Conservation (phyloP, 2,113 vertebrate species). For the Scomber japonicus region DNA sequence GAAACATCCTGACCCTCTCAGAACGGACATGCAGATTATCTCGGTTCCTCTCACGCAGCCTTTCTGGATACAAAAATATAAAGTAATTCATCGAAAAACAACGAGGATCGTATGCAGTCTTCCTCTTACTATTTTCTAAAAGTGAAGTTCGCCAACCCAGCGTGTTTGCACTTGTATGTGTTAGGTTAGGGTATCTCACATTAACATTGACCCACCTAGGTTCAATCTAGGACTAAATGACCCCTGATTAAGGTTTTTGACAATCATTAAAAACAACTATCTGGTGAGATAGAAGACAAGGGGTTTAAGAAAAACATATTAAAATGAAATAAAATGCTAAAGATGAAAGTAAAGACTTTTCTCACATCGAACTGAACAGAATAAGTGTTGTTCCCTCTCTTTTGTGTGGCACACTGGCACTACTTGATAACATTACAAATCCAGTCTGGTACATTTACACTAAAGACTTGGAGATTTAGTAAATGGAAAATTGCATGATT, state of each 20-base stretch:
- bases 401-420: conserved; percentile 67
- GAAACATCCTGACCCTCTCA: conserved; percentile 85
- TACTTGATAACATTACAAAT: too few relatives aligned
- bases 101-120: conserved; percentile 43
- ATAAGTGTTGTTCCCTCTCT: conserved; percentile 64
- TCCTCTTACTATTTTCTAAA: conserved; percentile 41
- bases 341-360: conserved; percentile 84
- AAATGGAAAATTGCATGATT: conserved; percentile 7
- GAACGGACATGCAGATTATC: conserved; percentile 54
- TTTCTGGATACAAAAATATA: conserved; percentile 48
- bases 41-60: conserved; percentile 52
- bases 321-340: conserved; percentile 66
- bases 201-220: conserved; percentile 65
- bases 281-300: conserved; percentile 61
- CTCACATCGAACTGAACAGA: conserved; percentile 58
- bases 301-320: conserved; percentile 40
- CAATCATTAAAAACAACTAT: conserved; percentile 73
- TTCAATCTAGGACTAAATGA: conserved; percentile 67
- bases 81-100: conserved; percentile 47
- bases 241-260: conserved; percentile 78
- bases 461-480: neutral
- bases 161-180: conserved; percentile 68
- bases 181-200: conserved; percentile 60
- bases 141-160: conserved; percentile 60
- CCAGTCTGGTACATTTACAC: neutral